Evolutionary conservation across 2,888 invertebrate species (phyloP).

Genomic region (Troides aeacus): DNA sequence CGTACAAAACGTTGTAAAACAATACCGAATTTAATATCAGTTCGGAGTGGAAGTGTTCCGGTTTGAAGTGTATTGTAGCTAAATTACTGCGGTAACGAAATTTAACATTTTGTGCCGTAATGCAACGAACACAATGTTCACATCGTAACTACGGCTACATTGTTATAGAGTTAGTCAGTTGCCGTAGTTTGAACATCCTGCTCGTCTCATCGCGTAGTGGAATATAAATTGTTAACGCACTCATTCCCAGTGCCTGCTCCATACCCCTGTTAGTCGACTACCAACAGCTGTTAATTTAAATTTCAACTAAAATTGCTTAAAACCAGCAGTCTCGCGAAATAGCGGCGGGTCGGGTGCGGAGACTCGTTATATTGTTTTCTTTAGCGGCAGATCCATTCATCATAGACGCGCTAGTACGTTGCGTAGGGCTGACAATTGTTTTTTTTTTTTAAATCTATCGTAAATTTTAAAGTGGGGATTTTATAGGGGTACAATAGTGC

Average conservation of each 20-base stretch:
- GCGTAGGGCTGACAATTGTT: constrained; percentile 30
- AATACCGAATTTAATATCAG: too few relatives aligned
- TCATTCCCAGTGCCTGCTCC: constrained; percentile 5
- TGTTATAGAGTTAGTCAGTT: too few relatives aligned
- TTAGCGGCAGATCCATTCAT: constrained; percentile 32
- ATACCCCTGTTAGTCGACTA: constrained; percentile 11
- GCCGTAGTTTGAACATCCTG: too few relatives aligned
- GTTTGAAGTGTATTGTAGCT: too few relatives aligned
- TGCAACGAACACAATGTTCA: too few relatives aligned
- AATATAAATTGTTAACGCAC: background rate
- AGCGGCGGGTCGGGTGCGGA: constrained; percentile 2
- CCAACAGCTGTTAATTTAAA: constrained; percentile 26
- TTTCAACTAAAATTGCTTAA: constrained; percentile 23
- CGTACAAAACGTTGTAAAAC: background rate
- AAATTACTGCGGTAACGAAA: too few relatives aligned
- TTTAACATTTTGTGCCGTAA: too few relatives aligned
- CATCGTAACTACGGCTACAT: too few relatives aligned
- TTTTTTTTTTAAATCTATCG: background rate
- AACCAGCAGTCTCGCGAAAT: constrained; percentile 15
- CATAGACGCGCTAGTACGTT: constrained; percentile 31
- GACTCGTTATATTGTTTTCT: constrained; percentile 33
- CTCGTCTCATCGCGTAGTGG: background rate
- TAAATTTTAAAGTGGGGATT: too few relatives aligned
- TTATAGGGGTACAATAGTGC: too few relatives aligned
- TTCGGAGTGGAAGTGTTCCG: too few relatives aligned